Conservation (phyloP, 2,797 vertebrate genomes). For the Nyctalus aviator region DNA sequence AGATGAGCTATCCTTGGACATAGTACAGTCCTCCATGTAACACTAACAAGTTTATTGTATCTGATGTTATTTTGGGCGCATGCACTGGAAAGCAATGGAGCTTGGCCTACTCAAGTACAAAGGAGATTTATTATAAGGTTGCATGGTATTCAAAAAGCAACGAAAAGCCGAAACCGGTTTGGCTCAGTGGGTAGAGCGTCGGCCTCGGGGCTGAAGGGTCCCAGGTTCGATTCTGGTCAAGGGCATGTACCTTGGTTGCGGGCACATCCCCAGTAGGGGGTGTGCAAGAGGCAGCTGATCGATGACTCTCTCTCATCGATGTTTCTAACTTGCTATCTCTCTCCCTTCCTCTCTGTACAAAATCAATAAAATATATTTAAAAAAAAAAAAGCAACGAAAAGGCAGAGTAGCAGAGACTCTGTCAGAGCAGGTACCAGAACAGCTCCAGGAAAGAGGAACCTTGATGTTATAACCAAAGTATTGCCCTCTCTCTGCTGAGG, state of each 20-base stretch:
- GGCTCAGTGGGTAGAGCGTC: no score
- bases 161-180: no score
- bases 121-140: background rate
- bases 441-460: background rate
- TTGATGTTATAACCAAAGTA: background rate
- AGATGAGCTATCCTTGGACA: background rate
- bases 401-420: background rate
- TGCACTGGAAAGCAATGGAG: background rate
- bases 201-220: no score
- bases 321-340: no score
- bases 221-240: no score
- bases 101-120: background rate
- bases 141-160: background rate
- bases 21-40: background rate
- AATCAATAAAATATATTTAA: no score
- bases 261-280: no score
- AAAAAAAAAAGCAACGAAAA: slow-evolving; percentile 30
- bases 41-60: background rate
- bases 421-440: background rate
- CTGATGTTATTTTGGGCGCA: background rate
- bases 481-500: background rate
- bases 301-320: no score
- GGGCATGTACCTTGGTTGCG: no score
- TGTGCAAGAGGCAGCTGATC: no score
- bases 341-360: no score